These are phyloP conservation scores for Eriosoma lanigerum DNA, from an alignment of 1,140 invertebrate species.

Conservation along the genomic window DNA sequence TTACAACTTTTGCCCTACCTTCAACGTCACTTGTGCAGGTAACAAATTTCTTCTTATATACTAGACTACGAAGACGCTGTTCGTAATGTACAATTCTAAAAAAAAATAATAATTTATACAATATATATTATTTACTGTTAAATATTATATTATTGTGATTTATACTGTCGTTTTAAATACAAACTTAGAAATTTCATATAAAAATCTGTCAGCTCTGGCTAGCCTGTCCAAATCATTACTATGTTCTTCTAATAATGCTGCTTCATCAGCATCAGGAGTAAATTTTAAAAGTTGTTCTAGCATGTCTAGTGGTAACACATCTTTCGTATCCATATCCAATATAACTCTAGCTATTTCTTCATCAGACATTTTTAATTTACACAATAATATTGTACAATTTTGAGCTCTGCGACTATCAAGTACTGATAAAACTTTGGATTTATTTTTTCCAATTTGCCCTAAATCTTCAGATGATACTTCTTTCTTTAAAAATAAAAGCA, in stretches of 20 bases:
- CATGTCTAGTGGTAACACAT: slow-evolving; percentile 95
- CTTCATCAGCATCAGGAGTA: slow-evolving; percentile 91
- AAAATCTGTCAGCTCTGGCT: slow-evolving; percentile 90
- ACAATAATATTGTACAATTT: slow-evolving; percentile 95
- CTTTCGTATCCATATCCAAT: slow-evolving; percentile 90
- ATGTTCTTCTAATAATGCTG: slow-evolving; percentile 86
- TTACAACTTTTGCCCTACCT: slow-evolving; percentile 80
- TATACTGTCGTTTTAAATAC: slow-evolving; percentile 53
- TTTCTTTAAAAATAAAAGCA: slow-evolving; percentile 61
- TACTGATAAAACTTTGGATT: slow-evolving; percentile 77
- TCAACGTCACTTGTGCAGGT: slow-evolving; percentile 83
- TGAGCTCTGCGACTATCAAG: slow-evolving; percentile 93
- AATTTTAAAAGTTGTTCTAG: slow-evolving; percentile 96
- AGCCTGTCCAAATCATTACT: slow-evolving; percentile 88
- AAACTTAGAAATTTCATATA: slow-evolving; percentile 95
- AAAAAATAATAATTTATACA: slow-evolving; percentile 26
- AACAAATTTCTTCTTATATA: slow-evolving; percentile 94
- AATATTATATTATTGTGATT: background rate
- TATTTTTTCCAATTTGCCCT: slow-evolving; percentile 71
- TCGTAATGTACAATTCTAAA: slow-evolving; percentile 93
- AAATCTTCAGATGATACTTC: slow-evolving; percentile 84
- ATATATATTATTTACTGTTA: background rate
- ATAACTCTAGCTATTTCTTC: slow-evolving; percentile 93
- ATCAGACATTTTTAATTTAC: slow-evolving; percentile 94
- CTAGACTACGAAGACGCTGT: slow-evolving; percentile 85